Percentiles rank a stretch among this genome's conserved stretches.
phyloP scores from a whole-genome alignment of 2,113 vertebrate genomes.

The Mus musculus region DNA sequence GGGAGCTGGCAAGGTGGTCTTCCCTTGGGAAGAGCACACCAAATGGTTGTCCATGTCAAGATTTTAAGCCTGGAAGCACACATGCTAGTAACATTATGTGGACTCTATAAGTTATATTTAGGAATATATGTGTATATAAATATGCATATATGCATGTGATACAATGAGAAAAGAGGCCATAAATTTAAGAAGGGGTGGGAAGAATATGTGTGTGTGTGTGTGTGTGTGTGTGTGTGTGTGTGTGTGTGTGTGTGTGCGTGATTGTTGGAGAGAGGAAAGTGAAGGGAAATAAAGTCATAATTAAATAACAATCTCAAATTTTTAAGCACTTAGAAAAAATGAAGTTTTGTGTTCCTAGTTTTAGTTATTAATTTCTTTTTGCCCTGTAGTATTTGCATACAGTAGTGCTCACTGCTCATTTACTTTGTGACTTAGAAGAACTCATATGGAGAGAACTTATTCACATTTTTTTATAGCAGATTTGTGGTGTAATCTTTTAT shows the following conservation, averaged over 20 bases:
- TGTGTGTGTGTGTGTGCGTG: neutral
- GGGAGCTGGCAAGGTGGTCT: neutral
- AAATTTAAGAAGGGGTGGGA: neutral
- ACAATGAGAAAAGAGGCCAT: neutral
- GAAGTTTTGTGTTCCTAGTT: neutral
- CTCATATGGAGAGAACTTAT: neutral
- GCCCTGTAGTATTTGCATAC: neutral
- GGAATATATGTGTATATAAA: neutral
- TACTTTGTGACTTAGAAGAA: slow-evolving; percentile 1
- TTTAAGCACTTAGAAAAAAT: neutral
- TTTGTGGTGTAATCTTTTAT: slow-evolving; percentile 22
- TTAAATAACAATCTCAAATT: neutral
- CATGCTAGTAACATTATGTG: neutral
- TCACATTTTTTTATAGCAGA: slow-evolving; percentile 47
- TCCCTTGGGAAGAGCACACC: neutral
- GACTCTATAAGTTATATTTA: neutral
- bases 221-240: neutral
- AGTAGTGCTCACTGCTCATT: neutral
- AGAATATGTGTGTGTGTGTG: neutral
- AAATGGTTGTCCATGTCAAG: neutral
- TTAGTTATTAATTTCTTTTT: slow-evolving; percentile 32
- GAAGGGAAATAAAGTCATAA: neutral
- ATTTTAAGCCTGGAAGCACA: neutral
- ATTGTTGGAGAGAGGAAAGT: neutral
- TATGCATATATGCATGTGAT: neutral